Evolutionary conservation across 2,113 vertebrate species (phyloP), one percentile per base, ranked within the genome.

Genomic region (Suricata suricatta): DNA sequence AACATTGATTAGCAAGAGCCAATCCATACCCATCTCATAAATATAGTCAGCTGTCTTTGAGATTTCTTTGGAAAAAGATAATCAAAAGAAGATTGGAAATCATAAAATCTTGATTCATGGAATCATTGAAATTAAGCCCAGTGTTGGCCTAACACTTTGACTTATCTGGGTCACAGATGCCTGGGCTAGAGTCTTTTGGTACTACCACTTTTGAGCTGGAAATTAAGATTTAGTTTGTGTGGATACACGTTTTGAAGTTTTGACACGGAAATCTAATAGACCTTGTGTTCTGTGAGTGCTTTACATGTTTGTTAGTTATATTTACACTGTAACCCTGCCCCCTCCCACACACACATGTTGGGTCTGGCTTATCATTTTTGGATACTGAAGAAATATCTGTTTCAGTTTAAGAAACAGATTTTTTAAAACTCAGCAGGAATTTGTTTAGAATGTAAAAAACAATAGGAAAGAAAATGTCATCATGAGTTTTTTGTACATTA

Each of bases 361-460:
- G 35, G 25, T 63, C 79, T 94, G 21, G 12, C 21, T 93, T 96
- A 89, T 86, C 38, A 74, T 74, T 93, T 96, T 88, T 93, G 29
- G 52, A 44, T 80, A 60, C 25, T 76, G 31, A 94, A 90, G 19
- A 94, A 85, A 91, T 91, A 31, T 71, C 41, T 84, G 7, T 93
- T 94, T 91, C 15, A 72, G 33, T 92, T 96, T 82, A 54, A 89
- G 33, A 85, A 95, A 44, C 6, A 93, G 7, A 8, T 57, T 87
- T 44, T 66, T 89, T 16, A 1, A 19, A 23, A 93, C 52, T 90
- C 41, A 60, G 5, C 21, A 68, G 38, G 27, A 63, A 25, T 76
- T 88, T 93, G 14, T 85, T 89, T 88, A 96, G 50, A 86, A 82
- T 84, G 17, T 44, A 88, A 91, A 89, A 52, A 64, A n/a, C 44